Conservation (phyloP, 2,888 invertebrate species). For the Tipula vernalis region DNA sequence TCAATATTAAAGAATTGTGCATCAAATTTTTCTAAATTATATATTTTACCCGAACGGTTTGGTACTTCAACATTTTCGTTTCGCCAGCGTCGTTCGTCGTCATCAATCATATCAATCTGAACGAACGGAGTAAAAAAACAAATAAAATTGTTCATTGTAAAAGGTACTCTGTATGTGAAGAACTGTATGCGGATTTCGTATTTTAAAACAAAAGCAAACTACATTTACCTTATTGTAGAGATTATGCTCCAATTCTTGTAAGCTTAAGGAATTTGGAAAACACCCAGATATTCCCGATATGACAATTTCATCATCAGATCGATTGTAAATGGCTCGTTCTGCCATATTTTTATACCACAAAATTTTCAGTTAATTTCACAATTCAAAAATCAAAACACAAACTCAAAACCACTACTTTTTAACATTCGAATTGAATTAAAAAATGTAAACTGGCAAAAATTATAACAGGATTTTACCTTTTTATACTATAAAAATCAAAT, state of each 20-base stretch:
- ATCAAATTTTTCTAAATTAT: slow-evolving; percentile 58
- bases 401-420: no score
- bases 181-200: not conserved
- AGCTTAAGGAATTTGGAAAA: no score
- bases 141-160: not conserved
- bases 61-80: slow-evolving; percentile 62
- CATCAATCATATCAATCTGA: slow-evolving; percentile 54
- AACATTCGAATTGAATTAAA: no score
- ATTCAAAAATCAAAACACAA: no score
- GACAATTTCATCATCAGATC: slow-evolving; percentile 39
- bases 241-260: not conserved
- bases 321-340: not conserved
- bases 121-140: not conserved
- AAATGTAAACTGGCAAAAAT: no score
- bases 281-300: slow-evolving; percentile 38
- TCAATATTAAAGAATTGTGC: slow-evolving; percentile 64
- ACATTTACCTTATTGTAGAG: not conserved
- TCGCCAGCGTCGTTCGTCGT: slow-evolving; percentile 49
- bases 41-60: slow-evolving; percentile 57
- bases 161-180: no score
- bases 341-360: no score
- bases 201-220: not conserved
- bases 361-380: no score
- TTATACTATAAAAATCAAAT: no score
- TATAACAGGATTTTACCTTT: no score